A percentile compares a stretch with the other conserved stretches of the same genome.
Conservation (phyloP, 35 echinoderm and acorn worm species). For the Hemicentrotus pulcherrimus region DNA sequence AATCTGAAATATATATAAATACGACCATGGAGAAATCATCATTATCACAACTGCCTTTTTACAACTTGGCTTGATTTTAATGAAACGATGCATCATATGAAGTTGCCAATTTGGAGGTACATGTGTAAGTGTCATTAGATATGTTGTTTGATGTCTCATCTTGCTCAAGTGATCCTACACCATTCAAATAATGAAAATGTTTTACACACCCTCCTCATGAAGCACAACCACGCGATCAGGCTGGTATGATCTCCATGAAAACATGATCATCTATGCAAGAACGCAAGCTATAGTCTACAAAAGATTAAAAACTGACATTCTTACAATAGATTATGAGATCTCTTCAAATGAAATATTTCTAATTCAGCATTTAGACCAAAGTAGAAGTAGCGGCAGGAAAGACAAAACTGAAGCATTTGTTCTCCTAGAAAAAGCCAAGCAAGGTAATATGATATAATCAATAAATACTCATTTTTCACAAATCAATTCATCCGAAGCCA, state of each 20-base stretch:
- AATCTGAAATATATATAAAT: background rate
- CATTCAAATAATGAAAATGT: background rate
- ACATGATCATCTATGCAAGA: background rate
- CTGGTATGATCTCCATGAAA: background rate
- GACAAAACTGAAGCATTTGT: background rate
- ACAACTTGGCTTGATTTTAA: background rate
- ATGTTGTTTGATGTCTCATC: background rate
- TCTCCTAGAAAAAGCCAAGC: background rate
- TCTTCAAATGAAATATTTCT: background rate
- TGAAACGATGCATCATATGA: background rate
- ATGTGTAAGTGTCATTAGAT: background rate
- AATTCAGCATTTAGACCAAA: background rate
- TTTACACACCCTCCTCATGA: background rate
- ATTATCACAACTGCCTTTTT: conserved; percentile 12
- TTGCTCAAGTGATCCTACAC: background rate
- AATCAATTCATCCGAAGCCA: background rate
- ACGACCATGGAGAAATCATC: background rate
- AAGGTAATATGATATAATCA: conserved; percentile 20
- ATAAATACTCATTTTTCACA: conserved; percentile 14
- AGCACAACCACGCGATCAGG: background rate
- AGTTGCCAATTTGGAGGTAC: background rate
- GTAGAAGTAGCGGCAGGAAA: background rate
- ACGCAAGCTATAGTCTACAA: background rate
- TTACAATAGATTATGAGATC: background rate
- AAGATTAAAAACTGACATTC: too few relatives aligned